Evolutionary conservation across 2,888 invertebrate genomes (phyloP), one percentile per base, ranked within the genome.

Genomic region (Mythimna lalbum): DNA sequence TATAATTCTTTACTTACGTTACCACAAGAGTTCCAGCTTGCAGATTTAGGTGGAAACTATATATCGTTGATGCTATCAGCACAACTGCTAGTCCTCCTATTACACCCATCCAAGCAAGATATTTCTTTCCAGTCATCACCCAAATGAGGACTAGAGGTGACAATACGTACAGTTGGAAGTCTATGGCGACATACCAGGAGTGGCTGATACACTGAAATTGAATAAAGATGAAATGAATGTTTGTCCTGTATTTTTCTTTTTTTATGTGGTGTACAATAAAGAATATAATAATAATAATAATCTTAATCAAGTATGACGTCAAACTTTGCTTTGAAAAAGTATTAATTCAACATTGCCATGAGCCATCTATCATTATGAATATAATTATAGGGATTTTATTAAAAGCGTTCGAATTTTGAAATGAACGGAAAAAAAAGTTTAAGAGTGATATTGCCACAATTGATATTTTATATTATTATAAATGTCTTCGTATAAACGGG

Each of bases 61-160:
- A 87, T 7, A 81, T 55, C 31, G 82, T 79, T 0, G 84, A 76
- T 0, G 50, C 81, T 52, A 73, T 64, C 14, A 87, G 33, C 14
- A 79, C 59, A 6, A 72, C 69, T 9, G 76, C 23, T 1, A 87
- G 62, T 6, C 81, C 81, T 0, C 70, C 73, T 1, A 62, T n/a
- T 19, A 92, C 63, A 0, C 88, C 86, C 4, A 79, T 66, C 91
- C 92, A 92, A 2, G 91, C 90, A 0, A 78, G 57, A 27, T 67
- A 70, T 67, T 82, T 86, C 55, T 76, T 88, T 0, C 82, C 76
- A 7, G 84, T 82, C 0, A 91, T 73, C 12, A 91, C 86, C 90
- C 90, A 92, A 55, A 85, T 84, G 7, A 92, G 78, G 12, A 92
- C 73, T 6, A 92, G 4, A 0, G 92, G 92, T 10, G 92, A 92